These are phyloP conservation scores for Chlamydotis undulata DNA, from an alignment of 2,113 vertebrate species.

Conservation along the genomic window DNA sequence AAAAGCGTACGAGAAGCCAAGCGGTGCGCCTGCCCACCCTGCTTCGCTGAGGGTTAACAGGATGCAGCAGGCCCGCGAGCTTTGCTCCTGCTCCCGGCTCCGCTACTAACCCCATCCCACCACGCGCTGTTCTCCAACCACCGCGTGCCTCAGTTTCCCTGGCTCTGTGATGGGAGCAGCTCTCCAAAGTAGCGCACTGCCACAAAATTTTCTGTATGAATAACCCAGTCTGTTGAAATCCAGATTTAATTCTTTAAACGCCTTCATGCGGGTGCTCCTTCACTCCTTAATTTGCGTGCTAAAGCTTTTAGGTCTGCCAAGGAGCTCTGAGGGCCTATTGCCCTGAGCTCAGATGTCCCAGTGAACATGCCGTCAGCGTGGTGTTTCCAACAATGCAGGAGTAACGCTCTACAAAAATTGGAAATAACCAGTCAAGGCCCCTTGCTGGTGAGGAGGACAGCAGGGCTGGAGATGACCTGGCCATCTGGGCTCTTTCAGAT, in stretches of 20 bases:
- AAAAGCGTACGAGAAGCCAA: accelerated
- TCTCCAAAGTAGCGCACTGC: background rate
- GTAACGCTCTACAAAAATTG: background rate
- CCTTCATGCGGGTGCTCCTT: accelerated
- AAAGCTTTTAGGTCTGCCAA: background rate
- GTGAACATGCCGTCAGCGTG: accelerated
- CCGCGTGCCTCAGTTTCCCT: background rate
- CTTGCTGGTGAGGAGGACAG: background rate
- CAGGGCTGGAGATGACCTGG: background rate
- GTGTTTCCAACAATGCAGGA: accelerated
- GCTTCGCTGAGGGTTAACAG: background rate
- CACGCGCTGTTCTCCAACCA: accelerated
- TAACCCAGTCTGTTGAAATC: background rate
- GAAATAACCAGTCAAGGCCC: background rate
- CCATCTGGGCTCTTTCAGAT: background rate
- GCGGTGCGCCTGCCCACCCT: accelerated
- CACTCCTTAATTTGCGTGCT: background rate
- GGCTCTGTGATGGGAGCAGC: accelerated
- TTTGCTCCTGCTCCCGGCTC: background rate
- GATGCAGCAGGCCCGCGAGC: background rate
- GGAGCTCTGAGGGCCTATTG: background rate
- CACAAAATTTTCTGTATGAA: background rate
- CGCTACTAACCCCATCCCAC: background rate
- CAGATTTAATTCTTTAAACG: background rate
- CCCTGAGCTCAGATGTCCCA: background rate